Conservation (phyloP, 2,113 vertebrate species). For the Nothobranchius furzeri region DNA sequence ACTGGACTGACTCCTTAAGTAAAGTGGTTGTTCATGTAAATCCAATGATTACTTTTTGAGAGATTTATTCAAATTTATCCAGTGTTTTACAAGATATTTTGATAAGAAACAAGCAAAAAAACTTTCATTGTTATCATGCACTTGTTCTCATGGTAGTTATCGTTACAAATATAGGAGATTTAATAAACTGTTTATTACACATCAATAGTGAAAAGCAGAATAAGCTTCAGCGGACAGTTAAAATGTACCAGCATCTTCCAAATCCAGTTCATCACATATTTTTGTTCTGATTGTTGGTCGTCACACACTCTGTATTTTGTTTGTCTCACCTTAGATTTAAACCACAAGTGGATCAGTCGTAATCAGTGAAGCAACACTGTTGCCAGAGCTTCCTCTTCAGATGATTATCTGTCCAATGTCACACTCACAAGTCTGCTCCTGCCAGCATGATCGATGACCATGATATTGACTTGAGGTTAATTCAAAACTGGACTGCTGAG, state of each 20-base stretch:
- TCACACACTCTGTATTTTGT: constrained; percentile 1
- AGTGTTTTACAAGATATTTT: no score
- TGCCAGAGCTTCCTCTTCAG: constrained; percentile 49
- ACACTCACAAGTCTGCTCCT: constrained; percentile 56
- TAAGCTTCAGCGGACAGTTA: background rate
- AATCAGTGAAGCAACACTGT: constrained; percentile 35
- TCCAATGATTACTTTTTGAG: no score
- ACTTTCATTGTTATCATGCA: no score
- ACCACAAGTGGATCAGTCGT: constrained; percentile 22
- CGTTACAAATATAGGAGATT: background rate
- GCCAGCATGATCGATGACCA: constrained; percentile 64
- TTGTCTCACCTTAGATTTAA: constrained; percentile 16
- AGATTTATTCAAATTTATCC: no score
- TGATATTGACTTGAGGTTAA: constrained; percentile 70
- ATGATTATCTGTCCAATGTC: constrained; percentile 63
- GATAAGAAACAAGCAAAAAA: no score
- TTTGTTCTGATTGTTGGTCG: constrained; percentile 9
- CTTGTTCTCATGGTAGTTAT: no score
- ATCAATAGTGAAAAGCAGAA: background rate
- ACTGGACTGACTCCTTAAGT: no score
- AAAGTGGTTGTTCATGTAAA: no score
- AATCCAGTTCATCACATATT: background rate
- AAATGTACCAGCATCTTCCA: background rate
- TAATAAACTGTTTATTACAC: background rate
- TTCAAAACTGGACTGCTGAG: constrained; percentile 55